These are phyloP conservation scores for Lepus townsendii DNA, from an alignment of 2,797 vertebrate species.

Conservation along the genomic window DNA sequence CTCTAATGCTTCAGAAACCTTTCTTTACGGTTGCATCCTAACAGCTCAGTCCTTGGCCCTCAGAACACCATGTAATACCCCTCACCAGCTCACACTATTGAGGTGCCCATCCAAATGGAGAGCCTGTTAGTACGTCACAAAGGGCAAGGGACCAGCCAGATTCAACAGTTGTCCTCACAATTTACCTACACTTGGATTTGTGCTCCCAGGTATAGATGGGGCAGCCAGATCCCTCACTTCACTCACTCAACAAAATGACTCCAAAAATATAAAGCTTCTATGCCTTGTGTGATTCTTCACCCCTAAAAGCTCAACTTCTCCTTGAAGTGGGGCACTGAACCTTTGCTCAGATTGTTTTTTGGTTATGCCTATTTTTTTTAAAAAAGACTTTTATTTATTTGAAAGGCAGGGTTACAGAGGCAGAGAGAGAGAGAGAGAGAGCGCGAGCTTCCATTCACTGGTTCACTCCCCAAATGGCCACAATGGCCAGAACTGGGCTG, in stretches of 20 bases:
- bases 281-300: background rate
- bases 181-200: background rate
- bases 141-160: background rate
- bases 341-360: slow-evolving; percentile 1
- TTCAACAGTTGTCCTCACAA: background rate
- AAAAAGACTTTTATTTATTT: too few relatives aligned
- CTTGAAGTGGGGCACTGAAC: background rate
- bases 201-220: background rate
- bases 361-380: background rate
- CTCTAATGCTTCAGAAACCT: background rate
- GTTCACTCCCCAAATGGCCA: too few relatives aligned
- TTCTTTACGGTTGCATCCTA: background rate
- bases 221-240: slow-evolving; percentile 5
- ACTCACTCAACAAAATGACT: background rate
- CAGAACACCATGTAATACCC: background rate
- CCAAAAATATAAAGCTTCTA: background rate
- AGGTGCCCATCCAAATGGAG: background rate
- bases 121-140: background rate
- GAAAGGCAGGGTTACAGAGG: too few relatives aligned
- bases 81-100: background rate
- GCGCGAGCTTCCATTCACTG: too few relatives aligned
- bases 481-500: too few relatives aligned
- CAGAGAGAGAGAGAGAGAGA: too few relatives aligned
- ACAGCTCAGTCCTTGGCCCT: background rate
- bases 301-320: slow-evolving; percentile 44